Percentiles rank a stretch among this genome's conserved stretches.
Evolutionary conservation across 2,888 invertebrate genomes (phyloP).

Genomic region (Acanthosepion pharaonis): DNA sequence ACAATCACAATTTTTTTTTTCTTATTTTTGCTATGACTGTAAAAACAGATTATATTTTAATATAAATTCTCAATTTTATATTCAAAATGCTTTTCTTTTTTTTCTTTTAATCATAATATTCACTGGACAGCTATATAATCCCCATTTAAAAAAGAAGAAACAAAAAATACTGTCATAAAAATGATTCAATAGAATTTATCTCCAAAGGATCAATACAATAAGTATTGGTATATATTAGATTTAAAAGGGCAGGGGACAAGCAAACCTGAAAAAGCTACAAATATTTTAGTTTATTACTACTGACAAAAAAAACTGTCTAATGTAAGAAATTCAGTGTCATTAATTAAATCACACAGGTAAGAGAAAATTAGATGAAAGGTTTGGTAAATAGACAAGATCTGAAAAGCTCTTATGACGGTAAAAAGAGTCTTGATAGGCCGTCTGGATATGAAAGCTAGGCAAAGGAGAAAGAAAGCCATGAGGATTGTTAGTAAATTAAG

Average conservation of each 20-base stretch:
- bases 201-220: neutral
- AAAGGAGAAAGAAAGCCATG: neutral
- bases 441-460: constrained; percentile 33
- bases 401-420: neutral
- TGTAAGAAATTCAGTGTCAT: neutral
- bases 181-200: neutral
- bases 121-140: neutral
- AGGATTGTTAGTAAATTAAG: neutral
- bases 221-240: neutral
- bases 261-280: neutral
- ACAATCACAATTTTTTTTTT: no score
- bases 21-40: no score
- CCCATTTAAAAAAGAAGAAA: neutral
- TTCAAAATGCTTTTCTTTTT: no score
- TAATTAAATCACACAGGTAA: neutral
- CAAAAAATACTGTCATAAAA: neutral
- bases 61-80: no score
- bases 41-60: no score
- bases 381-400: neutral
- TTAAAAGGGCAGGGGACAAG: neutral
- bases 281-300: neutral
- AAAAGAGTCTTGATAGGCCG: neutral
- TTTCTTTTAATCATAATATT: no score
- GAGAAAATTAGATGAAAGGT: neutral
- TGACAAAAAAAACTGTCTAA: neutral